phyloP scores from a whole-genome alignment of 2,888 invertebrate genomes.

The Julus scandinavius region DNA sequence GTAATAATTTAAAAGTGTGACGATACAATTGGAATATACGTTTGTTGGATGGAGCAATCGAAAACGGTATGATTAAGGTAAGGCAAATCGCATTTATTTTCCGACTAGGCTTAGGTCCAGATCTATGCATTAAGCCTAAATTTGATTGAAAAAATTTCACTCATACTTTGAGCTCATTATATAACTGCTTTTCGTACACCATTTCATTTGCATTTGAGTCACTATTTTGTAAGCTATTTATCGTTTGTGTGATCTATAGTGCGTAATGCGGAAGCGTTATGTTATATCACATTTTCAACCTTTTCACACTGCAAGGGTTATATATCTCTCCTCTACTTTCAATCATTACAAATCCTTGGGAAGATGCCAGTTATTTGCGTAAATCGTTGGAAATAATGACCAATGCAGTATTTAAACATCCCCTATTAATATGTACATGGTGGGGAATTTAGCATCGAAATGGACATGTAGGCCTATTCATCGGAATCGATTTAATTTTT shows the following conservation, averaged over 20 bases:
- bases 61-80: slow-evolving; percentile 25
- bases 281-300: background rate
- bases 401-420: background rate
- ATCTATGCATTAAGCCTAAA: slow-evolving; percentile 25
- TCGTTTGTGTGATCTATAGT: background rate
- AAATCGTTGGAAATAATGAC: background rate
- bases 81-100: background rate
- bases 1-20: background rate
- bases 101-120: slow-evolving; percentile 13
- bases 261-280: slow-evolving; percentile 8
- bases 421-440: background rate
- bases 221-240: background rate
- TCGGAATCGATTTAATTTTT: background rate
- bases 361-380: background rate
- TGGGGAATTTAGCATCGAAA: background rate
- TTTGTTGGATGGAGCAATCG: slow-evolving; percentile 13
- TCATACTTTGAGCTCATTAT: background rate
- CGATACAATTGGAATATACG: background rate
- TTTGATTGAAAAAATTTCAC: background rate
- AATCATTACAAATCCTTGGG: background rate
- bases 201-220: background rate
- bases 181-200: background rate
- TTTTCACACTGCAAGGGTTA: background rate
- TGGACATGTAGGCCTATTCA: background rate
- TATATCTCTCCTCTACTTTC: background rate